These are phyloP conservation scores for Naja naja DNA, from an alignment of 2,113 vertebrate species.

Conservation along the genomic window DNA sequence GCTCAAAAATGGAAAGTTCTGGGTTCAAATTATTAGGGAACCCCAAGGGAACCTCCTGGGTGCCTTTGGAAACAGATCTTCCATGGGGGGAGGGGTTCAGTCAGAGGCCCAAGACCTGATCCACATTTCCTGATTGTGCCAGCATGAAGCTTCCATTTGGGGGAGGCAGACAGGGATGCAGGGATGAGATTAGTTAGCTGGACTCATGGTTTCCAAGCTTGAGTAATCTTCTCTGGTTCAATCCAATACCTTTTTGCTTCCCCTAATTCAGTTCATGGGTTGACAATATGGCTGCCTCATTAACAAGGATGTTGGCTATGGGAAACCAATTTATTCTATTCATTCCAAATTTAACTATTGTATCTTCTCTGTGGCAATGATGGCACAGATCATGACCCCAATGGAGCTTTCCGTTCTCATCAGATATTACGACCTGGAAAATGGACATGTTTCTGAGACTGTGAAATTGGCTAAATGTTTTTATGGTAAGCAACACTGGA, in stretches of 20 bases:
- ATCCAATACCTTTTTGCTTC: background rate
- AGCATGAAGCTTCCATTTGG: background rate
- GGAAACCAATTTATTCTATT: background rate
- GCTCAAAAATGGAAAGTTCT: background rate
- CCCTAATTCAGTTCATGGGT: background rate
- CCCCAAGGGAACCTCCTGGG: background rate
- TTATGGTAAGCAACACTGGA: background rate
- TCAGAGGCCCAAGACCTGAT: background rate
- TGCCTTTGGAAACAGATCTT: background rate
- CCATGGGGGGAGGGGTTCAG: background rate
- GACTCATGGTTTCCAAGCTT: background rate
- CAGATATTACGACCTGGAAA: background rate
- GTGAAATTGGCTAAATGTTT: background rate
- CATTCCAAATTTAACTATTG: background rate
- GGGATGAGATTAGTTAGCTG: background rate
- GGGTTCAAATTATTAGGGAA: background rate
- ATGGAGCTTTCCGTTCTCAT: background rate
- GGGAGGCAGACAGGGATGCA: background rate
- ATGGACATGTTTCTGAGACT: background rate
- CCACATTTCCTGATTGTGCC: too few relatives aligned
- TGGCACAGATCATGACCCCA: background rate
- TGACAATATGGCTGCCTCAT: background rate
- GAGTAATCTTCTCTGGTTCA: background rate
- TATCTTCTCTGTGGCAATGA: background rate
- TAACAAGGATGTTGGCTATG: background rate